A percentile compares a stretch with the other conserved stretches of the same genome.
These are phyloP conservation scores for Antigone vipio DNA, from an alignment of 2,113 vertebrate species.

Conservation along the genomic window DNA sequence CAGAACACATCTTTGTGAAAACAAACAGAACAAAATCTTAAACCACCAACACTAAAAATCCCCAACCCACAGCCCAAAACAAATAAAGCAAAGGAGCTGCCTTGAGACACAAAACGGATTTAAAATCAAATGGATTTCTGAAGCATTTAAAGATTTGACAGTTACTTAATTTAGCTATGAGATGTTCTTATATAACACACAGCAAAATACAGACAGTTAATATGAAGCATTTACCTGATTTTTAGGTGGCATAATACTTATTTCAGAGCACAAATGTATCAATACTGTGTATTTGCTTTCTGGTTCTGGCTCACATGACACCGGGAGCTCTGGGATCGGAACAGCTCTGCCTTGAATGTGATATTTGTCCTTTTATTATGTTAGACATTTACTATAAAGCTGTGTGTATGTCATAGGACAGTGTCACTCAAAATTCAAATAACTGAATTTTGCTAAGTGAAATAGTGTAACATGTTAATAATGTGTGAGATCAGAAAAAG, in stretches of 20 bases:
- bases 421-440: not conserved
- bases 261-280: not conserved
- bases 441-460: not conserved
- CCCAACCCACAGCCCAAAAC: not conserved
- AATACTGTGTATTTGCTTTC: not conserved
- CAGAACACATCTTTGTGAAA: conserved; percentile 6
- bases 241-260: not conserved
- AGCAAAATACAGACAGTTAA: not conserved
- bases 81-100: not conserved
- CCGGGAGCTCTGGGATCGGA: not conserved
- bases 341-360: not conserved
- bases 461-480: not conserved
- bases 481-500: not conserved
- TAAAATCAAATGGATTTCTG: conserved; percentile 20
- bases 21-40: not conserved
- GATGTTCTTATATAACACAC: not conserved
- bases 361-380: not conserved
- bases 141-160: not conserved
- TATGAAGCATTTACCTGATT: not conserved
- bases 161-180: conserved; percentile 11
- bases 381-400: not conserved
- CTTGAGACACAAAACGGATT: not conserved
- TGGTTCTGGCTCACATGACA: not conserved
- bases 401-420: not conserved
- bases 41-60: not conserved